These are phyloP conservation scores for Rousettus madagascariensis DNA, from an alignment of 2,797 vertebrate species.

Conservation along the genomic window DNA sequence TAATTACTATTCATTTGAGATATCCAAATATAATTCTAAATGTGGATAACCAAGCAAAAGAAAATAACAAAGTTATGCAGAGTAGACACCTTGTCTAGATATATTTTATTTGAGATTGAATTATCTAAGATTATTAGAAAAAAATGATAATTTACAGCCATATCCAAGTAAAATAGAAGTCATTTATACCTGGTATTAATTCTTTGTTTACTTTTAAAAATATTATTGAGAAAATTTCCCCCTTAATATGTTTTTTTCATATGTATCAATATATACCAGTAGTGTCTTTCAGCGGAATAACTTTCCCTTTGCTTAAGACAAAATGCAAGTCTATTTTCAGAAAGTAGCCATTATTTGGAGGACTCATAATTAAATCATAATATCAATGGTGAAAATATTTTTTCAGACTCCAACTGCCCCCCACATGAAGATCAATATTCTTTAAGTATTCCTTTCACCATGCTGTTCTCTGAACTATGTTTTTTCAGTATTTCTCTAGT, in stretches of 20 bases:
- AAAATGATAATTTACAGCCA: neutral
- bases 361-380: neutral
- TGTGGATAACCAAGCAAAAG: constrained; percentile 57
- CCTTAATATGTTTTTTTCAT: neutral
- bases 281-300: neutral
- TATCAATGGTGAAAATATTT: neutral
- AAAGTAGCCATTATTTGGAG: neutral
- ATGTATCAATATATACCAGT: neutral
- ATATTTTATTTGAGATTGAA: constrained; percentile 73
- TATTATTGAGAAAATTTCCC: neutral
- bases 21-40: constrained; percentile 63
- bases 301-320: neutral
- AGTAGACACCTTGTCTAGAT: constrained; percentile 63
- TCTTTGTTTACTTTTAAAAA: neutral
- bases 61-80: constrained; percentile 72
- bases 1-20: constrained; percentile 48
- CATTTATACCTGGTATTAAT: neutral
- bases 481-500: neutral
- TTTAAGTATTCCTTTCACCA: neutral
- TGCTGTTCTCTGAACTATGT: neutral
- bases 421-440: neutral
- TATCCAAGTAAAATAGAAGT: constrained; percentile 1
- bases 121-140: constrained; percentile 58
- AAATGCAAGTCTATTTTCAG: neutral
- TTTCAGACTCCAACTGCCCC: neutral